Evolutionary conservation across 2,888 invertebrate genomes (phyloP).

Genomic region (Zygogramma bicolorata): DNA sequence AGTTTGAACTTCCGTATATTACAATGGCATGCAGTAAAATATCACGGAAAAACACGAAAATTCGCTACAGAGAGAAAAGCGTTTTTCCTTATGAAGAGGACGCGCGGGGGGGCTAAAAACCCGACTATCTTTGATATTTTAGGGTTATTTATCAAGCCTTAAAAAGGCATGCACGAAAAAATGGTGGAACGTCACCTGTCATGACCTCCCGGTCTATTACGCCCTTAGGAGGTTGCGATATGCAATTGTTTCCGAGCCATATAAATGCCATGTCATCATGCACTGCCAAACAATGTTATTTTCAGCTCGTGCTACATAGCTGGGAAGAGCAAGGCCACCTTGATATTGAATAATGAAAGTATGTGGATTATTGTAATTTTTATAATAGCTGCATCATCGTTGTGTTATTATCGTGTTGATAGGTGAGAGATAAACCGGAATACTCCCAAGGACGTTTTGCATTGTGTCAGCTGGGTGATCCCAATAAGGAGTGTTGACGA

Average conservation of each 20-base stretch:
- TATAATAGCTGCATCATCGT: conserved; percentile 6
- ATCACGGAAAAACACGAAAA: too few relatives aligned
- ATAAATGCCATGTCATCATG: neutral
- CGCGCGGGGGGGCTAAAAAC: too few relatives aligned
- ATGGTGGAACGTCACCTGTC: too few relatives aligned
- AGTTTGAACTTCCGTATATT: too few relatives aligned
- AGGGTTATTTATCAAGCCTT: too few relatives aligned
- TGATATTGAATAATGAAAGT: conserved; percentile 24
- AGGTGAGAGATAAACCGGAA: neutral
- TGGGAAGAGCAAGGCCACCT: conserved; percentile 32
- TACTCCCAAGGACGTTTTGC: neutral
- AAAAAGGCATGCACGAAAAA: too few relatives aligned
- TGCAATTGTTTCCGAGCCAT: conserved; percentile 1
- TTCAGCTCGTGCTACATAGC: neutral
- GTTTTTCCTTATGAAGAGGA: too few relatives aligned
- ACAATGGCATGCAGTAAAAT: too few relatives aligned
- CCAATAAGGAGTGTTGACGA: too few relatives aligned
- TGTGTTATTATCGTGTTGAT: conserved; percentile 3
- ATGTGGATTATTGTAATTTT: conserved; percentile 18
- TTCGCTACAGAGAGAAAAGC: too few relatives aligned
- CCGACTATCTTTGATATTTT: too few relatives aligned
- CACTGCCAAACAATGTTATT: conserved; percentile 2
- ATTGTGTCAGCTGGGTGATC: neutral
- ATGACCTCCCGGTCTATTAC: too few relatives aligned
- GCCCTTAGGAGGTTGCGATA: neutral